Base-by-base conservation (phyloP, 2,888 invertebrate species). In the Eilema sororculum region DNA sequence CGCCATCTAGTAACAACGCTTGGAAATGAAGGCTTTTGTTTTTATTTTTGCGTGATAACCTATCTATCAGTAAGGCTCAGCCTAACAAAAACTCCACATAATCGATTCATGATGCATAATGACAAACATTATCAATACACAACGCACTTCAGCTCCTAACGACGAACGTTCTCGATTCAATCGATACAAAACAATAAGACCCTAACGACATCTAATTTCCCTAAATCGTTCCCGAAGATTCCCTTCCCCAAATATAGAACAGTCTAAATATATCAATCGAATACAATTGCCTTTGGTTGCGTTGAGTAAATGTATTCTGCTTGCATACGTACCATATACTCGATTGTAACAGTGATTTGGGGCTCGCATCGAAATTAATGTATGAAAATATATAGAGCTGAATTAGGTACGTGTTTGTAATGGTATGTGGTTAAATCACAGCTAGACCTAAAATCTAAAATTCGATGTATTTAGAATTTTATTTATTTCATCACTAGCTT, bases 141-240 rank as follows among this genome's bases (percentile, higher is more conserved):
- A 57, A 5, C 1, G 25, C 24, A 52, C 46, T 41, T 28, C 16
- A 22, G 12, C 22, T 37, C n/a, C 22, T 41, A 62, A 65, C 52
- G 60, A 33, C 13, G 30, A 58, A 13, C 30, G 25, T 58, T 69
- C 69, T 57, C 67, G 63, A 67, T 9, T 9, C n/a, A 12, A 37
- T 59, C 60, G 57, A 60, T 62, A 58, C 58, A 28, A 65, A 61
- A 58, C 61, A 64, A 66, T 64, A 58, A 62, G 56, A 57, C 46
- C 52, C 46, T 68, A 68, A 65, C 64, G 67, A 72, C 59, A 68
- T 65, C 58, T 63, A 66, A 62, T 69, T 67, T 69, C 46, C 12
- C 10, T 65, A 62, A 72, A 68, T 65, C 68, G 66, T 62, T 71
- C 56, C 52, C 62, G 16, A 57, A 25, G 24, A 66, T 57, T 62